Percentiles rank a stretch among this genome's conserved stretches.
These are phyloP conservation scores for Actinia equina DNA, from an alignment of 64 coral and sea anemone species.

Conservation along the genomic window DNA sequence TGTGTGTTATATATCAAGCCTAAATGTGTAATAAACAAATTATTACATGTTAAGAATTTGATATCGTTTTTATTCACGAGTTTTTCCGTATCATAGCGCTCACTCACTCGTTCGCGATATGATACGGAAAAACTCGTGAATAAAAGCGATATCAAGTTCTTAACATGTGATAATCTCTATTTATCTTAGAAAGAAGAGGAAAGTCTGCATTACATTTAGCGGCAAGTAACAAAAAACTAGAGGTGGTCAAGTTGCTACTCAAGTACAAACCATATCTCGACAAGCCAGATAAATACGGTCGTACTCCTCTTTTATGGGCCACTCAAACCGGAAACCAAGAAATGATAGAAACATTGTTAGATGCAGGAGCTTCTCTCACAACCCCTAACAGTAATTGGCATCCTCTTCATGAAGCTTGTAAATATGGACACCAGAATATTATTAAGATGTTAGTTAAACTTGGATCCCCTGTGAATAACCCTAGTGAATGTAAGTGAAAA, in stretches of 20 bases:
- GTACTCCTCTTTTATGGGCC: conserved; percentile 87
- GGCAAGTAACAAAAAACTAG: conserved; percentile 59
- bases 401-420: conserved; percentile 91
- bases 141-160: too few relatives aligned
- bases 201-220: conserved; percentile 84
- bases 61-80: too few relatives aligned
- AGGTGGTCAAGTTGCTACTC: conserved; percentile 68
- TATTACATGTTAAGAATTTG: too few relatives aligned
- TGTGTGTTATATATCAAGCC: too few relatives aligned
- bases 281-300: conserved; percentile 78
- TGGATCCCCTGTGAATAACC: conserved; percentile 85
- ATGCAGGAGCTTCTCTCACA: conserved; percentile 61
- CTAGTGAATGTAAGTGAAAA: conserved; percentile 65
- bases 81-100: too few relatives aligned
- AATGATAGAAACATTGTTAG: conserved; percentile 62
- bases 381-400: conserved; percentile 85
- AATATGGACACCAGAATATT: conserved; percentile 65
- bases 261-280: conserved; percentile 55
- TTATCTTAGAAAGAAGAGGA: conserved; percentile 61
- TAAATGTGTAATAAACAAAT: too few relatives aligned
- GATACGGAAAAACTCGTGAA: too few relatives aligned
- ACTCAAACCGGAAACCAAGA: conserved; percentile 44
- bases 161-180: too few relatives aligned
- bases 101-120: too few relatives aligned
- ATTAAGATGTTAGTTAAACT: conserved; percentile 66